Evolutionary conservation across 2,888 invertebrate genomes (phyloP).

Genomic region (Ophioninae sp.): DNA sequence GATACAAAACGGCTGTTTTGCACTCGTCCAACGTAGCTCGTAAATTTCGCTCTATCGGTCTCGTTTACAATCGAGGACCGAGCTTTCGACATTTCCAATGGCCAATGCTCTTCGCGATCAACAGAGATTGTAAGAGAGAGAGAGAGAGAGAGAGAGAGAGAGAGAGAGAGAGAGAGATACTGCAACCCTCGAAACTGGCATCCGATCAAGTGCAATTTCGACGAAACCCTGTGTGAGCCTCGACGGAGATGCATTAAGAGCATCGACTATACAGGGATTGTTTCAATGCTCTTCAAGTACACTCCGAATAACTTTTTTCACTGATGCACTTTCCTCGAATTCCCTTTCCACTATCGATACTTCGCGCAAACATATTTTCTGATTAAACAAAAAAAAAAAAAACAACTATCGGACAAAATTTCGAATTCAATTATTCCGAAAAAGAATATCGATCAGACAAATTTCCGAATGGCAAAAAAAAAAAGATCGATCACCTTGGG

Average conservation of each 20-base stretch:
- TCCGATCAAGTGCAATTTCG: slow-evolving; percentile 61
- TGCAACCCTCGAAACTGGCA: slow-evolving; percentile 52
- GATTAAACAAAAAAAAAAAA: not conserved
- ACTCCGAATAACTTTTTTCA: slow-evolving; percentile 33
- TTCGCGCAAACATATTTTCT: not conserved
- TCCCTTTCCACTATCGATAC: not conserved
- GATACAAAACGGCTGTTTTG: slow-evolving; percentile 16
- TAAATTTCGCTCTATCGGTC: slow-evolving; percentile 52
- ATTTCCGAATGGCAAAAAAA: not conserved
- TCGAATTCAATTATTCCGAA: not conserved
- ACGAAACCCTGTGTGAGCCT: slow-evolving; percentile 19
- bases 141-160: slow-evolving; percentile 25
- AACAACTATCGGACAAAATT: not conserved
- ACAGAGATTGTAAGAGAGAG: slow-evolving; percentile 8
- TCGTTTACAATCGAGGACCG: slow-evolving; percentile 35
- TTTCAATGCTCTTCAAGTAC: slow-evolving; percentile 40
- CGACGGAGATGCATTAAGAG: slow-evolving; percentile 47
- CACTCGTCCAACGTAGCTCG: slow-evolving; percentile 40
- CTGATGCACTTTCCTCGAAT: slow-evolving; percentile 5
- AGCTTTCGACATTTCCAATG: slow-evolving; percentile 53
- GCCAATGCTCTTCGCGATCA: slow-evolving; percentile 40
- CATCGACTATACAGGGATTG: slow-evolving; percentile 10
- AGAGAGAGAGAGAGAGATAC: slow-evolving; percentile 21
- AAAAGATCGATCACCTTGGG: not conserved
- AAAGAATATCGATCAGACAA: no score